A percentile compares a stretch with the other conserved stretches of the same genome.
phyloP scores from a whole-genome alignment of 2,888 invertebrate species.

The Leucophora obtusa region DNA sequence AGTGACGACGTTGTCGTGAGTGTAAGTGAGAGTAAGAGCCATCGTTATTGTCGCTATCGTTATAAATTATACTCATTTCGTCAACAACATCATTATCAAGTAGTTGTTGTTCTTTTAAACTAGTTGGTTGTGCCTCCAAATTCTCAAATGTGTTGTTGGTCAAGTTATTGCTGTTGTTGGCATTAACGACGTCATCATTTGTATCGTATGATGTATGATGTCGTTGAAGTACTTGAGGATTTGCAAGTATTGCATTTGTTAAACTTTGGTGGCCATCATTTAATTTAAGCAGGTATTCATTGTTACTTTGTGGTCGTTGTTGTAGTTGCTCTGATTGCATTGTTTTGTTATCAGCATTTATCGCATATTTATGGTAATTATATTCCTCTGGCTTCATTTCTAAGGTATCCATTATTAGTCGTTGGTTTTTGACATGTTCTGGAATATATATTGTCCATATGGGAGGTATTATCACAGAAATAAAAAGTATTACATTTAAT shows the following conservation, averaged over 20 bases:
- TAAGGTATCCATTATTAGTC: conserved; percentile 22
- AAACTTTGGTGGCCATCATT: conserved; percentile 47
- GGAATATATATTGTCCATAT: conserved; percentile 46
- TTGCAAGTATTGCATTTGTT: conserved; percentile 45
- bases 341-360: neutral
- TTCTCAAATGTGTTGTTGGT: conserved; percentile 32
- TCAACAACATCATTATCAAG: conserved; percentile 19
- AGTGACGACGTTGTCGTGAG: conserved; percentile 72
- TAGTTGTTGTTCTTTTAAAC: conserved; percentile 32
- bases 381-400: conserved; percentile 18
- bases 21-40: conserved; percentile 28
- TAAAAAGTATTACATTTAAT: neutral
- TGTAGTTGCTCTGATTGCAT: conserved; percentile 12
- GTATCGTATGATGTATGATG: conserved; percentile 71
- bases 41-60: conserved; percentile 10
- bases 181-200: conserved; percentile 65
- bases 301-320: conserved; percentile 41
- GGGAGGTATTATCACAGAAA: neutral
- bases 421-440: conserved; percentile 31
- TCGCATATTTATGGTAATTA: neutral
- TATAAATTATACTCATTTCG: neutral
- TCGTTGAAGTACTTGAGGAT: conserved; percentile 58
- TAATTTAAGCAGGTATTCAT: conserved; percentile 64
- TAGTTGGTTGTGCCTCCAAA: conserved; percentile 57
- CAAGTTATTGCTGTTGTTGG: conserved; percentile 16